A percentile compares a stretch with the other conserved stretches of the same genome.
phyloP scores from a whole-genome alignment of 2,797 vertebrate species.

The Triplophysa yarkandensis region DNA sequence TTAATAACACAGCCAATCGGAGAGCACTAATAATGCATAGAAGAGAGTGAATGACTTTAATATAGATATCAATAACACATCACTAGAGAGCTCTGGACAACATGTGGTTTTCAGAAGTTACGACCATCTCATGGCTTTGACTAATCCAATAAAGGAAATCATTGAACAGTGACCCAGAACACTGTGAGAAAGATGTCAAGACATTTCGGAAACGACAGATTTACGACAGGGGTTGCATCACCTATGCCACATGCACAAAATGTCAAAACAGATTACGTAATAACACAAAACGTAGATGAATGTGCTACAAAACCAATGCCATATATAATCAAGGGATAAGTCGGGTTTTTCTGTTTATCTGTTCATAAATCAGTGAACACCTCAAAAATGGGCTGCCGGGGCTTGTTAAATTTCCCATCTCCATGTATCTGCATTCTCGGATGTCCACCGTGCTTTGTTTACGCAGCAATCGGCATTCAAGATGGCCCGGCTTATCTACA shows the following conservation, averaged over 20 bases:
- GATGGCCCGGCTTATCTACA: conserved; percentile 50
- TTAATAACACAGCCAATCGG: conserved; percentile 48
- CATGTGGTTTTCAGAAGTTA: conserved; percentile 36
- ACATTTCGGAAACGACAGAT: neutral
- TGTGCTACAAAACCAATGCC: conserved; percentile 38
- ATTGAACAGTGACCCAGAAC: conserved; percentile 45
- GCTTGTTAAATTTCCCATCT: conserved; percentile 35
- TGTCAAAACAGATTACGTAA: conserved; percentile 51
- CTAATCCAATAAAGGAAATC: conserved; percentile 54
- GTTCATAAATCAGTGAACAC: conserved; percentile 46
- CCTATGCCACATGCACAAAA: conserved; percentile 19
- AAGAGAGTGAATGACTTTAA: conserved; percentile 35
- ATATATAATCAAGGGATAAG: conserved; percentile 50
- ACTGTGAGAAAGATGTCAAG: neutral
- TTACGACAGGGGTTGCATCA: neutral
- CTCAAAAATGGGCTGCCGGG: conserved; percentile 31
- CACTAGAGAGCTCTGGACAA: conserved; percentile 32
- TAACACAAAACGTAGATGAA: conserved; percentile 52
- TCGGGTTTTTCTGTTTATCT: conserved; percentile 47
- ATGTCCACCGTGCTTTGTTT: conserved; percentile 49
- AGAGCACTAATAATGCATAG: conserved; percentile 29
- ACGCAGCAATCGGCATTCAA: conserved; percentile 52
- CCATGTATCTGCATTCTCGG: conserved; percentile 41
- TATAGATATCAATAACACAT: conserved; percentile 37
- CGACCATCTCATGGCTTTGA: conserved; percentile 35